A percentile compares a stretch with the other conserved stretches of the same genome.
Conservation (phyloP, 2,888 invertebrate species). For the Periphyllus acericola region DNA sequence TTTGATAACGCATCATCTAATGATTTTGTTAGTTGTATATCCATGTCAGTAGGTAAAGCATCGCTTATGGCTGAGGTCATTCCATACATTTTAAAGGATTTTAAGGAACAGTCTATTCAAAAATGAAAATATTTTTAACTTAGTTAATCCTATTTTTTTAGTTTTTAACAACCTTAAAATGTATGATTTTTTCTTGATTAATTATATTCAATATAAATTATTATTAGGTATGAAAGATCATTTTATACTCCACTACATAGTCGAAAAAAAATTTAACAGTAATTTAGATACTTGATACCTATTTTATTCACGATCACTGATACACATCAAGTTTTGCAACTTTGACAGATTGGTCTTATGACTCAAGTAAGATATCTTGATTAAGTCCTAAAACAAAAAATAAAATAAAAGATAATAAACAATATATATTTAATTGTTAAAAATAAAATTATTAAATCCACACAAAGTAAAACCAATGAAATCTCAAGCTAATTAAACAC, state of each 20-base stretch:
- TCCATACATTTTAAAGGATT: slow-evolving; percentile 69
- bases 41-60: slow-evolving; percentile 83
- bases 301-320: slow-evolving; percentile 25
- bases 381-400: slow-evolving; percentile 45
- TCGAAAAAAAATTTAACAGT: slow-evolving; percentile 29
- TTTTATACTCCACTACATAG: not conserved
- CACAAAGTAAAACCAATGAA: too few relatives aligned
- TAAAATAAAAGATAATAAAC: not conserved
- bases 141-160: slow-evolving; percentile 5
- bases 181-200: not conserved
- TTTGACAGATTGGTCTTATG: not conserved
- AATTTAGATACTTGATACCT: slow-evolving; percentile 58
- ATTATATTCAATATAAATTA: not conserved
- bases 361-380: slow-evolving; percentile 38
- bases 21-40: slow-evolving; percentile 79
- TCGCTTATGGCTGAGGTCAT: slow-evolving; percentile 95
- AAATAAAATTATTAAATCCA: too few relatives aligned
- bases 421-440: too few relatives aligned
- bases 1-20: slow-evolving; percentile 82
- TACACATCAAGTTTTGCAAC: not conserved
- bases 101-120: slow-evolving; percentile 39
- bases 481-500: too few relatives aligned
- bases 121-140: slow-evolving; percentile 37
- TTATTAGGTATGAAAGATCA: not conserved
- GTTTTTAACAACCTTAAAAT: not conserved